Percentiles rank a stretch among this genome's conserved stretches.
Evolutionary conservation across 2,797 vertebrate species (phyloP).

Genomic region (Oophaga sylvatica): DNA sequence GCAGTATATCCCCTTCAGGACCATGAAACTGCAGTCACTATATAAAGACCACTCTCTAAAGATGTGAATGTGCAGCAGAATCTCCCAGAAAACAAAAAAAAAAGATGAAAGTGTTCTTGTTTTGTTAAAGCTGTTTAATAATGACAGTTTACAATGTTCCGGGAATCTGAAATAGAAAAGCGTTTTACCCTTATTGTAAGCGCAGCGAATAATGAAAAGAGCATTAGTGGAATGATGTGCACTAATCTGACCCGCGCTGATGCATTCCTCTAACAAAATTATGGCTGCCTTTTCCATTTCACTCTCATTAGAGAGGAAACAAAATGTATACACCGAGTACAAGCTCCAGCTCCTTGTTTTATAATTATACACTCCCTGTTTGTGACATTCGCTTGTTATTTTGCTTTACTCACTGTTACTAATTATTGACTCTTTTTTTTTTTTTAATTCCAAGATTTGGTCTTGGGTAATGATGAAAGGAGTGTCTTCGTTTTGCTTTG

Average conservation of each 20-base stretch:
- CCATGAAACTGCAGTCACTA: not conserved
- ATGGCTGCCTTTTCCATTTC: constrained; percentile 72
- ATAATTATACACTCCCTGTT: constrained; percentile 71
- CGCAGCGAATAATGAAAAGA: constrained; percentile 71
- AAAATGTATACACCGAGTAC: constrained; percentile 67
- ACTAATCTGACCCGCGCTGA: constrained; percentile 70
- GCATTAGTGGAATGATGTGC: constrained; percentile 73
- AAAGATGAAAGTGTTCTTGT: constrained; percentile 71
- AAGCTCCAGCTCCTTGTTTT: constrained; percentile 67
- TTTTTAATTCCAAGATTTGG: constrained; percentile 58
- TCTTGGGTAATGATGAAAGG: constrained; percentile 65
- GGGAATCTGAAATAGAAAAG: constrained; percentile 70
- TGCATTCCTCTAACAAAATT: constrained; percentile 70
- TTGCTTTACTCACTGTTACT: constrained; percentile 67
- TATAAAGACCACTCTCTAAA: constrained; percentile 11
- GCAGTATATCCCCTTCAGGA: not conserved
- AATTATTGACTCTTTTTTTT: constrained; percentile 63
- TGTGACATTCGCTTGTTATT: constrained; percentile 67
- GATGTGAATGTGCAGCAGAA: constrained; percentile 24
- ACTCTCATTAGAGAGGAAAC: constrained; percentile 72
- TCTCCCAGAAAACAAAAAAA: not conserved
- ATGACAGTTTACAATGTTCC: constrained; percentile 71
- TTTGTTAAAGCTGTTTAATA: constrained; percentile 70
- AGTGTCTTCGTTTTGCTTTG: constrained; percentile 27
- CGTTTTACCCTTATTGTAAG: constrained; percentile 71